Conservation (phyloP, 2,797 vertebrate genomes). For the Halcyon leucocephala region DNA sequence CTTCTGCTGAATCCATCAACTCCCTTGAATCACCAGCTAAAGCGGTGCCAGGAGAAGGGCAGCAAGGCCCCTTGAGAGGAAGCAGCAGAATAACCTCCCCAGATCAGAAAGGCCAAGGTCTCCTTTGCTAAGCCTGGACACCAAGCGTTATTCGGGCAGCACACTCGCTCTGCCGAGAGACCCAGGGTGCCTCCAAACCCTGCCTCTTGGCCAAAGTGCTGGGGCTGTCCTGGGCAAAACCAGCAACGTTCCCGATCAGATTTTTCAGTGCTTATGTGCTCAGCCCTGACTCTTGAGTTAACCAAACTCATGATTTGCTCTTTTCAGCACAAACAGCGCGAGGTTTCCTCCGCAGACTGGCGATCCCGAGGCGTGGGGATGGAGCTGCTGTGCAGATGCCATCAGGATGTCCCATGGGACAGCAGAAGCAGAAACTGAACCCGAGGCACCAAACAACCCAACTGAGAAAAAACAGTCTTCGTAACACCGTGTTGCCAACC, state of each 20-base stretch:
- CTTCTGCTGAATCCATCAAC: background rate
- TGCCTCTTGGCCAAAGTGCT: background rate
- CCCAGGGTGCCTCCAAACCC: background rate
- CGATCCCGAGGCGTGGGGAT: background rate
- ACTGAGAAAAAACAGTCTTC: background rate
- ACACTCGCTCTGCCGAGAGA: background rate
- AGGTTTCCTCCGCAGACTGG: background rate
- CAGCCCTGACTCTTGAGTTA: background rate
- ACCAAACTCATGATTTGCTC: background rate
- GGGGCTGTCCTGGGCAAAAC: background rate
- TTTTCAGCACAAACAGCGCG: background rate
- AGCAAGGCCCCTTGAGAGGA: background rate
- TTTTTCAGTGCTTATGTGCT: background rate
- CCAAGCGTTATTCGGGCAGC: background rate
- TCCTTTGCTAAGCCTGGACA: background rate
- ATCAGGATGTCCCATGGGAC: background rate
- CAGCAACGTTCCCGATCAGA: fast-evolving
- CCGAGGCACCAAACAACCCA: background rate
- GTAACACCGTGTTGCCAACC: background rate
- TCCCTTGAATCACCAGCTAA: background rate
- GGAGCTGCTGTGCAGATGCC: background rate
- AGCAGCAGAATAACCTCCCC: background rate
- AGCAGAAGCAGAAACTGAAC: conserved; percentile 7
- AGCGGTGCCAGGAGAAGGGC: background rate
- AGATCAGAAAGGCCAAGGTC: background rate